A percentile compares a stretch with the other conserved stretches of the same genome.
Conservation (phyloP, 2,797 vertebrate species). For the Lophius americanus region DNA sequence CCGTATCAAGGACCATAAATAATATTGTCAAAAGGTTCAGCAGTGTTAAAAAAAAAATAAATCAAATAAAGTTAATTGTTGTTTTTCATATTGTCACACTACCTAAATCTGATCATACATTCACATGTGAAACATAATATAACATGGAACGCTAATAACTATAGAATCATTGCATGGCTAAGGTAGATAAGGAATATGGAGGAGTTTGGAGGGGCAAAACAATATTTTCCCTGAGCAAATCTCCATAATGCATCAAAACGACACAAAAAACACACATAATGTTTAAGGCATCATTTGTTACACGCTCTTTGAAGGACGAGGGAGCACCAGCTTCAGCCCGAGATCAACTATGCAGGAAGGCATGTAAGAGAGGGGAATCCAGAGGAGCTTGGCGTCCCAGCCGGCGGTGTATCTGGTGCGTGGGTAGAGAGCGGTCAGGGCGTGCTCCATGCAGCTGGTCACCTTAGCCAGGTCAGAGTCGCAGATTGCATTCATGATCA, state of each 20-base stretch:
- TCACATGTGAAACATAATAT: conserved; percentile 25
- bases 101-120: conserved; percentile 2
- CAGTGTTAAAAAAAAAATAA: conserved; percentile 31
- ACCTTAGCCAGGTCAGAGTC: conserved; percentile 92
- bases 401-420: conserved; percentile 92
- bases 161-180: conserved; percentile 11
- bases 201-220: conserved; percentile 23
- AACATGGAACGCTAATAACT: not conserved
- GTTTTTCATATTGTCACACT: conserved; percentile 9
- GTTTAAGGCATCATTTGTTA: conserved; percentile 55
- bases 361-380: conserved; percentile 94
- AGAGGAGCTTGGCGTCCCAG: conserved; percentile 94
- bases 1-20: conserved; percentile 32
- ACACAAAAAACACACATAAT: conserved; percentile 13
- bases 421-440: conserved; percentile 85
- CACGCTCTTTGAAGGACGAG: conserved; percentile 84
- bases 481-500: conserved; percentile 88
- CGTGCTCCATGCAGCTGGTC: conserved; percentile 90
- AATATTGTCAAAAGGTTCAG: conserved; percentile 41
- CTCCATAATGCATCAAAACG: conserved; percentile 19
- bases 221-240: conserved; percentile 1
- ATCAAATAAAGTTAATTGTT: conserved; percentile 21
- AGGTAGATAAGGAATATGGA: conserved; percentile 24
- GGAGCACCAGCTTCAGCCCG: conserved; percentile 85
- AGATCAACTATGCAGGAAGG: conserved; percentile 88